phyloP scores from a whole-genome alignment of 1,140 invertebrate genomes.

The Trissolcus basalis region DNA sequence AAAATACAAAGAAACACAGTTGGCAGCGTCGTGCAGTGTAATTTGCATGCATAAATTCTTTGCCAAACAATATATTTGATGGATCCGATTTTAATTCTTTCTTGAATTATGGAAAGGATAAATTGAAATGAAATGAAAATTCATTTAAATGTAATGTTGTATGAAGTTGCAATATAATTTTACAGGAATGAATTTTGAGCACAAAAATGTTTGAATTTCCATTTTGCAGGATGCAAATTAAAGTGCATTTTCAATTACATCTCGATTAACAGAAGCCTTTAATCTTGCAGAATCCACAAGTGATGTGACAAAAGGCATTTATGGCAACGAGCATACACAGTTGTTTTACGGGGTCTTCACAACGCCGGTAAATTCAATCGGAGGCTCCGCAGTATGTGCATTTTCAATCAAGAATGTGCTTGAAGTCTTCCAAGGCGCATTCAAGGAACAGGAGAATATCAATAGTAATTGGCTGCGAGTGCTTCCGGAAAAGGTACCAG shows the following conservation, averaged over 20 bases:
- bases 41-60: too few species aligned
- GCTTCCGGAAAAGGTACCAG: constrained; percentile 84
- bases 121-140: too few species aligned
- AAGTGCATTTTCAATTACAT: not conserved
- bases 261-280: constrained; percentile 29
- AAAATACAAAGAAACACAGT: too few species aligned
- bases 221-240: not conserved
- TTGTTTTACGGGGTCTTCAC: constrained; percentile 97
- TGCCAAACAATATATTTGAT: too few species aligned
- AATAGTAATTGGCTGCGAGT: constrained; percentile 95
- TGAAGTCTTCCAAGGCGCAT: constrained; percentile 91
- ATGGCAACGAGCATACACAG: constrained; percentile 80
- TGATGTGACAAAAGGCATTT: constrained; percentile 83
- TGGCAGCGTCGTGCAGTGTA: too few species aligned
- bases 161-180: too few species aligned
- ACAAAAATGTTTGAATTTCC: too few species aligned
- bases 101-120: too few species aligned
- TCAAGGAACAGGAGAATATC: constrained; percentile 94
- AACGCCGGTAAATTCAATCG: constrained; percentile 95
- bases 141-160: too few species aligned
- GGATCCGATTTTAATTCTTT: too few species aligned
- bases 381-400: constrained; percentile 96
- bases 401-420: constrained; percentile 93
- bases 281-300: constrained; percentile 84
- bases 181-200: too few species aligned